Percentiles rank a stretch among this genome's conserved stretches.
phyloP scores from a whole-genome alignment of 2,113 vertebrate genomes.

The Collichthys lucidus region DNA sequence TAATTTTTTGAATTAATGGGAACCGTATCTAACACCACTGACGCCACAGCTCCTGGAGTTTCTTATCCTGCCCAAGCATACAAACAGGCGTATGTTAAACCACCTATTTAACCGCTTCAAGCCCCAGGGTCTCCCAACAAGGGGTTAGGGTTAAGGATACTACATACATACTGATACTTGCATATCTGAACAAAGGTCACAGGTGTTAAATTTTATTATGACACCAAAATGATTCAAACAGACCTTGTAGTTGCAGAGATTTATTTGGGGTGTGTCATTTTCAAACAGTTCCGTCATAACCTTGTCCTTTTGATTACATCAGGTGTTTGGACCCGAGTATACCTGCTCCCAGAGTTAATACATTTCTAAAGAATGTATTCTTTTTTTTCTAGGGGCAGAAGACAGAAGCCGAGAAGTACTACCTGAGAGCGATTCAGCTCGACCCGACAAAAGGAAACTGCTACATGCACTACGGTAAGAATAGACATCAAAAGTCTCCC shows the following conservation, averaged over 20 bases:
- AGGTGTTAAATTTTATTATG: no score
- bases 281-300: neutral
- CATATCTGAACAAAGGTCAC: no score
- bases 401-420: slow-evolving; percentile 93
- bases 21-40: neutral
- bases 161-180: no score
- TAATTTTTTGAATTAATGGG: neutral
- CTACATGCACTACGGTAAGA: slow-evolving; percentile 99
- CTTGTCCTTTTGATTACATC: neutral
- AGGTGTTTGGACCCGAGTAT: neutral
- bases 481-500: neutral
- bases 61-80: neutral
- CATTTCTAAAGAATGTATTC: neutral
- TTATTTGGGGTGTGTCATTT: no score
- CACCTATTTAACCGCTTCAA: no score
- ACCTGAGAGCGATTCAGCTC: slow-evolving; percentile 93
- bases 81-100: neutral
- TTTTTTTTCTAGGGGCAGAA: slow-evolving; percentile 89
- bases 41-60: neutral
- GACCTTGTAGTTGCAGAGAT: no score
- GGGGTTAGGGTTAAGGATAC: no score
- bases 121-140: no score
- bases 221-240: no score
- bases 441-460: slow-evolving; percentile 96
- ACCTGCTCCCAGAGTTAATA: no score